Percentiles rank a stretch among this genome's conserved stretches.
phyloP scores from a whole-genome alignment of 2,113 vertebrate species.

The Puntigrus tetrazona region DNA sequence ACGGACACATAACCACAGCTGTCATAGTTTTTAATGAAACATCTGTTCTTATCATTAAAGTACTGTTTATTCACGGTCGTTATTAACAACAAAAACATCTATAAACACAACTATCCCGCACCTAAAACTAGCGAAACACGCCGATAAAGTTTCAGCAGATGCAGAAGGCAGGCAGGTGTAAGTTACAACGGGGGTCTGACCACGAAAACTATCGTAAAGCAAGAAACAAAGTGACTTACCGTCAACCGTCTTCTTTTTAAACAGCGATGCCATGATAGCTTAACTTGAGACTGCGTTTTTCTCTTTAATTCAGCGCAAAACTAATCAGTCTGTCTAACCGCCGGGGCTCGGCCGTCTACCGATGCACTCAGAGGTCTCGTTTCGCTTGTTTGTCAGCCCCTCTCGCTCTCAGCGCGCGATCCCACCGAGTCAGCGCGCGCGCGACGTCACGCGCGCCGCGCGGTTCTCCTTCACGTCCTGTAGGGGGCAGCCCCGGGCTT shows the following conservation, averaged over 20 bases:
- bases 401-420: constrained; percentile 55
- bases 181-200: not conserved
- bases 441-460: constrained; percentile 49
- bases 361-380: constrained; percentile 34
- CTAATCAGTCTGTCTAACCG: not conserved
- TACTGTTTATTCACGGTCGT: not conserved
- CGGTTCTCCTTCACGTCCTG: constrained; percentile 2
- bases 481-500: constrained; percentile 51
- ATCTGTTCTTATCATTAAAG: not conserved
- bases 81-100: not conserved
- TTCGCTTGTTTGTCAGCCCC: constrained; percentile 60
- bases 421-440: constrained; percentile 36
- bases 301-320: constrained; percentile 13
- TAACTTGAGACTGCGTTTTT: constrained; percentile 26
- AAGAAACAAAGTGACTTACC: constrained; percentile 79
- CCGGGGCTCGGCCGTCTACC: not conserved
- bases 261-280: constrained; percentile 84
- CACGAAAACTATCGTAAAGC: not conserved
- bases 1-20: not conserved
- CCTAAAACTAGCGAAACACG: not conserved
- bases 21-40: not conserved
- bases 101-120: not conserved
- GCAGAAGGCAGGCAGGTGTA: constrained; percentile 7
- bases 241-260: constrained; percentile 96
- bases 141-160: not conserved